A percentile compares a stretch with the other conserved stretches of the same genome.
Evolutionary conservation across 2,797 vertebrate species (phyloP).

Genomic region (Pyrocephalus nanus): DNA sequence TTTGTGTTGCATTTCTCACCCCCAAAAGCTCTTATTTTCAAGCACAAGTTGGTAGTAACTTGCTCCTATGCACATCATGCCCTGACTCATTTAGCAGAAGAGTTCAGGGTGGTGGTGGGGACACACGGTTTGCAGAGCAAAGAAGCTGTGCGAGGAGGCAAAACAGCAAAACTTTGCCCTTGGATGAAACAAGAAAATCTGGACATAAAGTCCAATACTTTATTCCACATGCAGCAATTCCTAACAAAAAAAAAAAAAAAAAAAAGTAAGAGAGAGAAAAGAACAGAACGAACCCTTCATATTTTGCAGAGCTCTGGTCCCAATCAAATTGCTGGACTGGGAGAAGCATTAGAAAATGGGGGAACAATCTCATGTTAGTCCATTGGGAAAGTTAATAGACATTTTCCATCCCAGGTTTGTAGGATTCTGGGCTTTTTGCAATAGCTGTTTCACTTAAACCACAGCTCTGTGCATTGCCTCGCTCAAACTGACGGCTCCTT

Average conservation of each 20-base stretch:
- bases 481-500: constrained; percentile 62
- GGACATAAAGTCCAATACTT: background rate
- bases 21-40: background rate
- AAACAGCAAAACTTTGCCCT: background rate
- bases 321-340: constrained; percentile 57
- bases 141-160: background rate
- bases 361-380: constrained; percentile 21
- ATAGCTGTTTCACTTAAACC: constrained; percentile 28
- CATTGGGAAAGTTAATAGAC: constrained; percentile 39
- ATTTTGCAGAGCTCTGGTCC: constrained; percentile 43
- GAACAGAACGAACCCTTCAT: background rate
- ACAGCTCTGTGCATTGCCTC: constrained; percentile 42
- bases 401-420: constrained; percentile 48
- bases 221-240: background rate
- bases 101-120: background rate
- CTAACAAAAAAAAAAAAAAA: background rate
- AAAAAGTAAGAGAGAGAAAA: background rate
- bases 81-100: background rate
- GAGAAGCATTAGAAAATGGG: constrained; percentile 51
- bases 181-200: background rate
- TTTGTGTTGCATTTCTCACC: background rate
- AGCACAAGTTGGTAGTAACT: background rate
- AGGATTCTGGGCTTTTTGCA: constrained; percentile 9
- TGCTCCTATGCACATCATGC: rapidly evolving
- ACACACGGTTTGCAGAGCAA: background rate